Conservation (phyloP, 1,140 invertebrate genomes). For the Cataglyphis hispanica region DNA sequence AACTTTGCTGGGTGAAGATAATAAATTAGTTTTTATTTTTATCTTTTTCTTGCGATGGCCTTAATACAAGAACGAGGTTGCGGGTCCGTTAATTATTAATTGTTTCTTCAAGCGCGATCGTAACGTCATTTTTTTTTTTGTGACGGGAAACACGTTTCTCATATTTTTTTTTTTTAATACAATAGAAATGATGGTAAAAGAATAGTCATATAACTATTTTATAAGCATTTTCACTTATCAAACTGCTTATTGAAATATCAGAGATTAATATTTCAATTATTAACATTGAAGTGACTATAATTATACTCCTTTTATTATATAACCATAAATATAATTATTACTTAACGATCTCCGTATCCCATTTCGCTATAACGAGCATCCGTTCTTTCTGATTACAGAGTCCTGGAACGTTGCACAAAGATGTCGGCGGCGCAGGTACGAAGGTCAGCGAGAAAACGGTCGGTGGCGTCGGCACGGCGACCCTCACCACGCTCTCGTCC, state of each 20-base stretch:
- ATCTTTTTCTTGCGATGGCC: not conserved
- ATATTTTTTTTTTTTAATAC: not conserved
- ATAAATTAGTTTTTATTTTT: constrained; percentile 25
- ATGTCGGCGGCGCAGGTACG: constrained; percentile 85
- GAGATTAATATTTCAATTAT: not conserved
- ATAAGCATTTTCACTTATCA: not conserved
- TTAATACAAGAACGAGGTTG: not conserved
- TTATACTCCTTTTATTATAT: not conserved
- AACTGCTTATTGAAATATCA: not conserved
- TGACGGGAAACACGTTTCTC: not conserved
- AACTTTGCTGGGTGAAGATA: not conserved
- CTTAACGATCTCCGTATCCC: not conserved
- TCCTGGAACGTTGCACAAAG: constrained; percentile 86
- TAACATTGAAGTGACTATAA: not conserved
- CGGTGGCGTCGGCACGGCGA: constrained; percentile 84
- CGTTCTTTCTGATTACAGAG: constrained; percentile 82
- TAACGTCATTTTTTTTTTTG: not conserved
- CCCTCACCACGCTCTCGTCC: constrained; percentile 85
- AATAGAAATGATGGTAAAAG: not conserved
- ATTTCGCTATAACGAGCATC: constrained; percentile 34
- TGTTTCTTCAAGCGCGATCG: constrained; percentile 12
- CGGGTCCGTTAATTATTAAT: constrained; percentile 37
- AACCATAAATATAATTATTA: constrained; percentile 36
- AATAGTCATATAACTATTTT: not conserved
- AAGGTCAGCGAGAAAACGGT: constrained; percentile 85